These are phyloP conservation scores for Pantherophis alleghaniensis DNA, from an alignment of 2,797 vertebrate species.

Conservation along the genomic window DNA sequence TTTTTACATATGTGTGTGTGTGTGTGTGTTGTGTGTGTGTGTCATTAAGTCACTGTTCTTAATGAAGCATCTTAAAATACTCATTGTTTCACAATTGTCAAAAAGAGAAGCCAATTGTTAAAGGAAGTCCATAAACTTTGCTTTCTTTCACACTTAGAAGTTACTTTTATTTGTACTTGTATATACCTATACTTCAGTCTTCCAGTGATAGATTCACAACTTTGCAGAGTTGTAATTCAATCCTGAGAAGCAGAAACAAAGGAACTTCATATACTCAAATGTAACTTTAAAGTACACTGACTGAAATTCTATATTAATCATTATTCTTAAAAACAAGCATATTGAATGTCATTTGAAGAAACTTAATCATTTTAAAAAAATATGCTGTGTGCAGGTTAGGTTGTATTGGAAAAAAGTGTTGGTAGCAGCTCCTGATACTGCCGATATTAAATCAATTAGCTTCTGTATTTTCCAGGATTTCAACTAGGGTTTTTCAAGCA, in stretches of 20 bases:
- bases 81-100: background rate
- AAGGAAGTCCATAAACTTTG: constrained; percentile 19
- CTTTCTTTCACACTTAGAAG: constrained; percentile 6
- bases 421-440: background rate
- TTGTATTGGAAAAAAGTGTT: background rate
- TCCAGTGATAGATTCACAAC: constrained; percentile 12
- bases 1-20: background rate
- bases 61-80: background rate
- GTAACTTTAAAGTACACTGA: constrained; percentile 17
- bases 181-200: background rate
- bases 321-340: too few relatives aligned
- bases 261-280: background rate
- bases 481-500: background rate
- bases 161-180: constrained; percentile 5
- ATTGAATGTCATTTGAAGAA: constrained; percentile 18
- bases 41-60: constrained; percentile 10
- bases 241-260: constrained; percentile 26
- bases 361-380: background rate
- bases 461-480: background rate
- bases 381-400: background rate
- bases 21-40: too few relatives aligned
- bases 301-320: background rate
- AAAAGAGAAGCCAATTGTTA: constrained; percentile 1
- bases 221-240: constrained; percentile 24
- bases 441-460: background rate